Base-by-base conservation (phyloP, 2,888 invertebrate genomes). In the Acleris sparsana region DNA sequence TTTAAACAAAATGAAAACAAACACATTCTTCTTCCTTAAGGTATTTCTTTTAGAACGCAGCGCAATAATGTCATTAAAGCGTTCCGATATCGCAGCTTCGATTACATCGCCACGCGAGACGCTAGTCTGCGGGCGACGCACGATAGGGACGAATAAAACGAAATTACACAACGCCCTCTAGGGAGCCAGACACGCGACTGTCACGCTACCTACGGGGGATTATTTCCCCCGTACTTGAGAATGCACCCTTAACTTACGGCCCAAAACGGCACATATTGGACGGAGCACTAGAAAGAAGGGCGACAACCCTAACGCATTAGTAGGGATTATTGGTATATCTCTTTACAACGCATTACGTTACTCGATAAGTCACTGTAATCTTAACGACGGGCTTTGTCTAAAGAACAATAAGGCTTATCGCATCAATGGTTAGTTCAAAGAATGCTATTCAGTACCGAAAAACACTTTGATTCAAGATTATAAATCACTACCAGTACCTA, bases 271-370 rank as follows among this genome's bases (percentile, higher is more conserved):
- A 81, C 78, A 84, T 85, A 84, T 86, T 80, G 83, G 78, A 82
- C 43, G 33, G 51, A 66, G 52, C 48, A 66, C 62, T 57, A 56
- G 51, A 65, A 79, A 80, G 75, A 70, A 81, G 85, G 85, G 83
- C 81, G 84, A 79, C 80, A 80, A 83, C 86, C 88, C 88, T 83
- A 74, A 75, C 77, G 80, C 82, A 85, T 89, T 86, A 86, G 76
- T 77, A 72, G 72, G 85, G 87, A 89, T 90, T 88, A 90, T 86
- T 85, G 86, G 80, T 79, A 86, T 87, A 86, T 88, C 86, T 83
- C 81, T 87, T 88, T 81, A 87, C 84, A 82, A 78, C 78, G 82
- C 86, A 84, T 88, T 85, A 86, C 78, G 79, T 79, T 82, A 80
- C 82, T 74, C 80, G 86, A 86, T 87, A 89, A 88, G 83, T 83